Conservation (phyloP, 1,140 invertebrate species). For the Medauroidea extradentata region DNA sequence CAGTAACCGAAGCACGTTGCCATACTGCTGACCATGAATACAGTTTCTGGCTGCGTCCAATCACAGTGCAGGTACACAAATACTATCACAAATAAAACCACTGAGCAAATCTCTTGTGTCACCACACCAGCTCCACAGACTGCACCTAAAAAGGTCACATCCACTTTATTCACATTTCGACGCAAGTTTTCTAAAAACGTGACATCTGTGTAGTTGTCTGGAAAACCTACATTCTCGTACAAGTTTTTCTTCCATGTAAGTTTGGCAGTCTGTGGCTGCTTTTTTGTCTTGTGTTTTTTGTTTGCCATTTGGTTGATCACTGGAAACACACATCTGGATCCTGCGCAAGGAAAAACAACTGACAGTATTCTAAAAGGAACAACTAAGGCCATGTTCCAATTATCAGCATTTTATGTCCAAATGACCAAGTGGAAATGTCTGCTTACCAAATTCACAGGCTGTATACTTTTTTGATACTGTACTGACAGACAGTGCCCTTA, state of each 20-base stretch:
- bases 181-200: slow-evolving; percentile 78
- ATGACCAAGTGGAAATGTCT: too few relatives aligned
- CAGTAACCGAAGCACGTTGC: slow-evolving; percentile 55
- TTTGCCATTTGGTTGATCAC: too few relatives aligned
- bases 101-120: slow-evolving; percentile 68
- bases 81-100: slow-evolving; percentile 68
- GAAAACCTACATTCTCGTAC: slow-evolving; percentile 79
- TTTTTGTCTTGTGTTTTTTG: too few relatives aligned
- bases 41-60: slow-evolving; percentile 54
- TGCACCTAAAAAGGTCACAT: slow-evolving; percentile 62
- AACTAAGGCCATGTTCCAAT: too few relatives aligned
- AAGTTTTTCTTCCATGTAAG: slow-evolving; percentile 77
- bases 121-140: slow-evolving; percentile 67
- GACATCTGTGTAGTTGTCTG: slow-evolving; percentile 89
- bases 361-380: too few relatives aligned
- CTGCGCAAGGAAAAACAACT: too few relatives aligned
- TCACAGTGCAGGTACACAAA: slow-evolving; percentile 70
- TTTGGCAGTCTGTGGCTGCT: too few relatives aligned
- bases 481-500: too few relatives aligned
- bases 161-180: slow-evolving; percentile 75
- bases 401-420: too few relatives aligned
- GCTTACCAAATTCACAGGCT: too few relatives aligned
- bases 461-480: too few relatives aligned
- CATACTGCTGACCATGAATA: slow-evolving; percentile 52
- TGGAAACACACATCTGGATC: too few relatives aligned